These are phyloP conservation scores for Endomychus coccineus DNA, from an alignment of 2,888 invertebrate species.

Conservation along the genomic window DNA sequence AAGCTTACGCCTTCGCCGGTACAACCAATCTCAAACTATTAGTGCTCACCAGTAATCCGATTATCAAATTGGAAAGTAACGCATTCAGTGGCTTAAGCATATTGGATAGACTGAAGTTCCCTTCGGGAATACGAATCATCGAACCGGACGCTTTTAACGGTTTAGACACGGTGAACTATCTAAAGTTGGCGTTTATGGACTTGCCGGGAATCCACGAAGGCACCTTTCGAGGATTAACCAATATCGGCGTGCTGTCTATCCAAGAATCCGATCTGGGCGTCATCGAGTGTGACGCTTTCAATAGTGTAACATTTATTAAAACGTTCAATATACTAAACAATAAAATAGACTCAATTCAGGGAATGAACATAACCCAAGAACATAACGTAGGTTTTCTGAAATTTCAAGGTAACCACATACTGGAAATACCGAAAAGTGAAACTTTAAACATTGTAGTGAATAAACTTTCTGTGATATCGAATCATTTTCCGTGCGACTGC, in stretches of 20 bases:
- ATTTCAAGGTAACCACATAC: constrained; percentile 75
- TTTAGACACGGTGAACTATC: constrained; percentile 70
- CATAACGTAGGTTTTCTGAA: constrained; percentile 65
- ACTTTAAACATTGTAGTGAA: constrained; percentile 65
- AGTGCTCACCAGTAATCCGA: constrained; percentile 76
- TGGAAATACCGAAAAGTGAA: constrained; percentile 64
- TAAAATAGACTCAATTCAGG: constrained; percentile 75
- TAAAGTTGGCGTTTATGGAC: constrained; percentile 81
- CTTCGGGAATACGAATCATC: constrained; percentile 67
- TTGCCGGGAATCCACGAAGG: constrained; percentile 57
- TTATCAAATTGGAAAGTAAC: constrained; percentile 69
- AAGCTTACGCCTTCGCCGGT: constrained; percentile 77
- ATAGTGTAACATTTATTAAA: constrained; percentile 64
- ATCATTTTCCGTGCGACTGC: constrained; percentile 84
- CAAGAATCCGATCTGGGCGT: constrained; percentile 78
- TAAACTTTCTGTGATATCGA: constrained; percentile 62
- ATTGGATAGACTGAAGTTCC: constrained; percentile 75
- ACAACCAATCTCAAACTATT: constrained; percentile 77
- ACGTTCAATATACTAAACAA: constrained; percentile 73
- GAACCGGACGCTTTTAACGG: constrained; percentile 77
- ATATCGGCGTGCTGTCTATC: constrained; percentile 66
- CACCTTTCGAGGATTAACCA: constrained; percentile 70
- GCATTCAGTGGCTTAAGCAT: constrained; percentile 80
- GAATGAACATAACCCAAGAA: constrained; percentile 61
- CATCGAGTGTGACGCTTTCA: constrained; percentile 67